Conservation (phyloP, 2,888 invertebrate species). For the Ormyrus thymus region DNA sequence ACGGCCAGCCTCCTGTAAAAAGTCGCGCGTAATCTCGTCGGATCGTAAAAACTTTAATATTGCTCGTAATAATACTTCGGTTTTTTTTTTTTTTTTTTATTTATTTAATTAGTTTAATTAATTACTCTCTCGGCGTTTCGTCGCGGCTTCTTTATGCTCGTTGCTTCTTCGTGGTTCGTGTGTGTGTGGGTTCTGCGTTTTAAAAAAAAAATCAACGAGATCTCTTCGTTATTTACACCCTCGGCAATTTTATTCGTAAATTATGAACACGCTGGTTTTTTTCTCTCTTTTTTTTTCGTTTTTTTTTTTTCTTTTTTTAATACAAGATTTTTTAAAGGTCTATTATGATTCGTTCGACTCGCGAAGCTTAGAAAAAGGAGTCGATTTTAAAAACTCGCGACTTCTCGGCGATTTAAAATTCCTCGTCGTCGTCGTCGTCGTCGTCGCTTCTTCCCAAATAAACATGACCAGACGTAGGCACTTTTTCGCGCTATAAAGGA, state of each 20-base stretch:
- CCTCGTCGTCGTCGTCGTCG: background rate
- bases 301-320: background rate
- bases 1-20: constrained; percentile 9
- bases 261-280: constrained; percentile 35
- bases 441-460: background rate
- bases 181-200: background rate
- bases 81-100: constrained; percentile 13
- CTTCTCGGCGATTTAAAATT: no score
- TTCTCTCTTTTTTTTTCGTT: constrained; percentile 1
- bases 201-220: constrained; percentile 15
- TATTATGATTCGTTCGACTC: background rate
- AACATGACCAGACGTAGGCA: constrained; percentile 42
- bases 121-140: background rate
- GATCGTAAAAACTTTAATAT: constrained; percentile 51
- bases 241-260: background rate
- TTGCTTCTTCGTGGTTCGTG: background rate
- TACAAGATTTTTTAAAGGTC: constrained; percentile 1
- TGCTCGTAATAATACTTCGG: constrained; percentile 49
- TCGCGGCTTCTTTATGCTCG: background rate
- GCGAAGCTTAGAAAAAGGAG: background rate
- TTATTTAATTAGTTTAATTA: constrained; percentile 1
- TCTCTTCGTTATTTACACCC: constrained; percentile 27
- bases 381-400: no score
- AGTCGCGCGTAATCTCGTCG: constrained; percentile 33
- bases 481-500: constrained; percentile 19